phyloP scores from a whole-genome alignment of 2,888 invertebrate species.

The Rhynchonema sp. region DNA sequence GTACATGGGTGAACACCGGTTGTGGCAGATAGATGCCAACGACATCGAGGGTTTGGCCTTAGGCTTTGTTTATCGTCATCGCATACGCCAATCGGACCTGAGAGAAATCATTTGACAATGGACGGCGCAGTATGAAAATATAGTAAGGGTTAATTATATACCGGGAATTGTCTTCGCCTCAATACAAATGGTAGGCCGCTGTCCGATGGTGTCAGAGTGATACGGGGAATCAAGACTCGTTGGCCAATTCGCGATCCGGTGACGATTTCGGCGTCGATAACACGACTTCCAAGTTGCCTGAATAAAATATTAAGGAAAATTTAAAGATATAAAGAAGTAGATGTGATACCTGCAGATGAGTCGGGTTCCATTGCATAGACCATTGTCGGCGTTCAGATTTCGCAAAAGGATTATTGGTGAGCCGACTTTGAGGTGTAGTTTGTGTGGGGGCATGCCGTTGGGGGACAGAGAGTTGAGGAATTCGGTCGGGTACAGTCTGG shows the following conservation, averaged over 20 bases:
- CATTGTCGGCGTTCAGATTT: not conserved
- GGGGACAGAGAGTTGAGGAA: not conserved
- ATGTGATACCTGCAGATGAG: not conserved
- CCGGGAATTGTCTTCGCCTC: constrained; percentile 7
- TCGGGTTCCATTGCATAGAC: not conserved
- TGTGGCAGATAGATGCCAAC: constrained; percentile 10
- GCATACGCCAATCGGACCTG: constrained; percentile 19
- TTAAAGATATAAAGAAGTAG: not conserved
- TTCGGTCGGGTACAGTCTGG: not conserved
- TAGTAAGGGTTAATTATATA: no score
- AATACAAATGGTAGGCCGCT: not conserved
- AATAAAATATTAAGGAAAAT: not conserved
- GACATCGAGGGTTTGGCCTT: constrained; percentile 12
- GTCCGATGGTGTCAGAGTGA: not conserved
- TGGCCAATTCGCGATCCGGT: not conserved
- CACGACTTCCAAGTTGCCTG: not conserved
- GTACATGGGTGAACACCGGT: constrained; percentile 16
- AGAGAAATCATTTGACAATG: no score
- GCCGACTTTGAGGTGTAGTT: not conserved
- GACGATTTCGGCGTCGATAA: not conserved
- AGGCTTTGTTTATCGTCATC: constrained; percentile 8
- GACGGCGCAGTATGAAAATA: no score
- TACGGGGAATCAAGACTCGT: not conserved
- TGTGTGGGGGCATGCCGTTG: not conserved
- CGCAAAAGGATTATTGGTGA: not conserved